Base-by-base conservation (phyloP, 1,140 invertebrate species). In the Lithobius niger region DNA sequence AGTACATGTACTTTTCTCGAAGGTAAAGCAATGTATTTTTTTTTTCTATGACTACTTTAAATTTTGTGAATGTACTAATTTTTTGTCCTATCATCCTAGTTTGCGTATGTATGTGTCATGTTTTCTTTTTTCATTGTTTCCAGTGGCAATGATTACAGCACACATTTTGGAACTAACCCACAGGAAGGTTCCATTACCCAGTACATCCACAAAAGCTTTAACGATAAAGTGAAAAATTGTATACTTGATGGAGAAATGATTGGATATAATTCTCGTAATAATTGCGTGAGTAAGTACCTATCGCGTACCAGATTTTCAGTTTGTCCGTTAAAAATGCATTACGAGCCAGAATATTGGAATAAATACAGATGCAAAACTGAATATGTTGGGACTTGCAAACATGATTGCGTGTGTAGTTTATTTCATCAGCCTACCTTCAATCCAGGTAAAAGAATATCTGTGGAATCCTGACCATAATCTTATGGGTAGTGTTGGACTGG, bases 211-310 rank as follows among this genome's bases (percentile, higher is more conserved):
- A 66, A 74, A 36, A 71, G 79, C 31, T 79, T 95, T 58, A 73
- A 76, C n/a, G 56, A 72, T 16, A 63, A 76, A 52, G 78, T 87
- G n/a, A 69, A 74, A 6, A 85, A 78, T 31, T 81, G 89, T 57
- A 94, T 97, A 58, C 65, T 97, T 0, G 93, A 97, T 74, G 93
- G 92, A n/a, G 92, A 97, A 76, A 87, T 97, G 81, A 85, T 95
- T 79, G 82, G 84, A 0, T 97, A 86, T 80, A 80, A 94, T 66
- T 3, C 27, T 3, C 16, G 19, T 27, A 26, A 27, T 15, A 25
- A 55, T 16, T 62, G 61, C 31, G 57, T 60, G 27, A 59, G 61
- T 62, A 55, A 52, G 40, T 27, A n/a, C n/a, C n/a, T n/a, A n/a
- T n/a, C n/a, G n/a, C n/a, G n/a, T n/a, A n/a, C n/a, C n/a, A n/a